Evolutionary conservation across 2,888 invertebrate species (phyloP).

Genomic region (Tipula vernalis): DNA sequence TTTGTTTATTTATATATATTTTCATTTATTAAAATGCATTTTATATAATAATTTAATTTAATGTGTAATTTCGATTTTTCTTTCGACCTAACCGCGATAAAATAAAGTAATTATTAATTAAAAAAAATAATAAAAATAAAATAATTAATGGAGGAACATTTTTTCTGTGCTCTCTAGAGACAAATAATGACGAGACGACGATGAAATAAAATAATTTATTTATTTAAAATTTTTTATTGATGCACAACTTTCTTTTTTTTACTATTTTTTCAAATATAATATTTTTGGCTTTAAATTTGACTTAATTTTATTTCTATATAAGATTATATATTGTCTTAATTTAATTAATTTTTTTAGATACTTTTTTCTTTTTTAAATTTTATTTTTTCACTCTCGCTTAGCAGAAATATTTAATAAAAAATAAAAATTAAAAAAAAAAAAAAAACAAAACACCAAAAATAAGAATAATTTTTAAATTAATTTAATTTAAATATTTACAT

Average conservation of each 20-base stretch:
- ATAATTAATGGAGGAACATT: neutral
- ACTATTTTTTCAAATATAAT: neutral
- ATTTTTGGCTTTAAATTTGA: conserved; percentile 4
- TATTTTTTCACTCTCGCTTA: neutral
- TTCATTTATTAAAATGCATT: neutral
- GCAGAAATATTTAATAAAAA: neutral
- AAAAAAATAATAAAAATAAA: neutral
- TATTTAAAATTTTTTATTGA: neutral
- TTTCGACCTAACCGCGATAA: neutral
- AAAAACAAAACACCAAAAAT: neutral
- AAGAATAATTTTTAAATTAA: neutral
- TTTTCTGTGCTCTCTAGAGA: neutral
- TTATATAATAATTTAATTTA: neutral
- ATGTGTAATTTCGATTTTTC: neutral
- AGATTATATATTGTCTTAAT: neutral
- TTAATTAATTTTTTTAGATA: neutral
- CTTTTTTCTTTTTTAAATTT: neutral
- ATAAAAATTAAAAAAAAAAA: neutral
- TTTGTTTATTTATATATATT: neutral
- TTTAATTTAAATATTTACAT: neutral
- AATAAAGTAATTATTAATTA: neutral
- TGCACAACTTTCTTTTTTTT: neutral
- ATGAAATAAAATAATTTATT: conserved; percentile 4
- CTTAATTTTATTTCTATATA: neutral
- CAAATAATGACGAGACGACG: conserved; percentile 4